Conservation (phyloP, 2,888 invertebrate genomes). For the Philereme vetulata region DNA sequence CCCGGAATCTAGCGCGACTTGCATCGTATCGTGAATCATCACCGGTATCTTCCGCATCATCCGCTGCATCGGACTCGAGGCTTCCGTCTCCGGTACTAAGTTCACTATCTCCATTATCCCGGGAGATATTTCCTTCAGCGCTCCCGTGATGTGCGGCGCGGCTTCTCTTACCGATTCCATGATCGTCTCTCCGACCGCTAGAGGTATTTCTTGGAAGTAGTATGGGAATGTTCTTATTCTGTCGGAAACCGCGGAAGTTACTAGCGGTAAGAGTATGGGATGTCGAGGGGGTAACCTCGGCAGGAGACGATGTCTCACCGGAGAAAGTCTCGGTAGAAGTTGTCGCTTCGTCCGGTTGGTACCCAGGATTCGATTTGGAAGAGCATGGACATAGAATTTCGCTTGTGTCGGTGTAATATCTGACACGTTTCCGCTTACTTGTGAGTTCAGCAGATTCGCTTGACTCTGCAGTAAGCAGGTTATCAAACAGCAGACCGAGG, state of each 20-base stretch:
- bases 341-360: slow-evolving; percentile 66
- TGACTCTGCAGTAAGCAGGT: slow-evolving; percentile 62
- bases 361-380: slow-evolving; percentile 42
- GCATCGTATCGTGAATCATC: slow-evolving; percentile 72
- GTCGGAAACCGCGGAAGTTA: slow-evolving; percentile 74
- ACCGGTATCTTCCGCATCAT: slow-evolving; percentile 70
- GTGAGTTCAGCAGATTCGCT: slow-evolving; percentile 54
- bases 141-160: slow-evolving; percentile 74
- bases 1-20: slow-evolving; percentile 62
- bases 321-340: slow-evolving; percentile 61
- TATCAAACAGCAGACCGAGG: slow-evolving; percentile 71
- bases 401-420: slow-evolving; percentile 36
- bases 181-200: slow-evolving; percentile 75
- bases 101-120: slow-evolving; percentile 77
- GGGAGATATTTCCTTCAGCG: slow-evolving; percentile 74
- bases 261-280: slow-evolving; percentile 68
- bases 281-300: slow-evolving; percentile 64
- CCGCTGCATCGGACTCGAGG: slow-evolving; percentile 60
- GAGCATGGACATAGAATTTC: slow-evolving; percentile 28
- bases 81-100: slow-evolving; percentile 65
- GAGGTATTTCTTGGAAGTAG: slow-evolving; percentile 78
- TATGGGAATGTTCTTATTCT: slow-evolving; percentile 76
- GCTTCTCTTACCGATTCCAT: slow-evolving; percentile 75
- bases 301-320: slow-evolving; percentile 56
- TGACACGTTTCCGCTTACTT: slow-evolving; percentile 50